These are phyloP conservation scores for Alviniconcha marisindica DNA, from an alignment of 1,140 invertebrate species.

Conservation along the genomic window DNA sequence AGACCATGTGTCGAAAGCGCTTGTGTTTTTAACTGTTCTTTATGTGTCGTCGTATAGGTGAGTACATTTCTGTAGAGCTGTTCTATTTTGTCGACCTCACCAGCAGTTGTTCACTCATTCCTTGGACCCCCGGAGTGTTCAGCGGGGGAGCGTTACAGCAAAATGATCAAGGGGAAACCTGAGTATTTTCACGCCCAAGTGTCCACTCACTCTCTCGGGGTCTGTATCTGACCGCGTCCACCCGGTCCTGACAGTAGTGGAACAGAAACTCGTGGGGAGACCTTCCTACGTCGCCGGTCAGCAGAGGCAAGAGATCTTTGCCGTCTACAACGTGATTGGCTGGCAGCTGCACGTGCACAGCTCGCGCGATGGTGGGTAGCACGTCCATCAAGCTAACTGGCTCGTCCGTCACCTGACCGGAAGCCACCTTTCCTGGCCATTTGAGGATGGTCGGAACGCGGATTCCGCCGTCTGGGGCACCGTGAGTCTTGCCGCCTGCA, in stretches of 20 bases:
- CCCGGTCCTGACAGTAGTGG: constrained; percentile 68
- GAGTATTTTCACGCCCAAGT: too few relatives aligned
- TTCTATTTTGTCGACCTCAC: too few relatives aligned
- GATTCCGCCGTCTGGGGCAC: constrained; percentile 76
- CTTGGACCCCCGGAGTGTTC: too few relatives aligned
- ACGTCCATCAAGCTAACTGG: constrained; percentile 76
- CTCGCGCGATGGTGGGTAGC: constrained; percentile 71
- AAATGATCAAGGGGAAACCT: too few relatives aligned
- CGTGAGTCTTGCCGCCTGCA: constrained; percentile 75
- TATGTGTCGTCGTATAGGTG: too few relatives aligned
- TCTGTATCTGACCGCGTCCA: constrained; percentile 65
- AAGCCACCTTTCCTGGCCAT: constrained; percentile 67
- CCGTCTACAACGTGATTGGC: constrained; percentile 64
- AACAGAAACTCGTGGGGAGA: constrained; percentile 67
- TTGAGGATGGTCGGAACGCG: constrained; percentile 74
- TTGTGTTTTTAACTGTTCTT: too few relatives aligned
- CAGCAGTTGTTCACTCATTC: too few relatives aligned
- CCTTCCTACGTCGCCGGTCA: constrained; percentile 47
- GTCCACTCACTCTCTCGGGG: constrained; percentile 54
- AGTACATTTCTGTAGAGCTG: too few relatives aligned
- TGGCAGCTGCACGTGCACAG: constrained; percentile 53
- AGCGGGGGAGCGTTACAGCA: too few relatives aligned
- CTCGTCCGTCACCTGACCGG: constrained; percentile 58
- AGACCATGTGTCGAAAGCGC: too few relatives aligned
- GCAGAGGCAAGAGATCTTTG: constrained; percentile 61